Conservation (phyloP, 2,797 vertebrate genomes). For the Lagodon rhomboides region DNA sequence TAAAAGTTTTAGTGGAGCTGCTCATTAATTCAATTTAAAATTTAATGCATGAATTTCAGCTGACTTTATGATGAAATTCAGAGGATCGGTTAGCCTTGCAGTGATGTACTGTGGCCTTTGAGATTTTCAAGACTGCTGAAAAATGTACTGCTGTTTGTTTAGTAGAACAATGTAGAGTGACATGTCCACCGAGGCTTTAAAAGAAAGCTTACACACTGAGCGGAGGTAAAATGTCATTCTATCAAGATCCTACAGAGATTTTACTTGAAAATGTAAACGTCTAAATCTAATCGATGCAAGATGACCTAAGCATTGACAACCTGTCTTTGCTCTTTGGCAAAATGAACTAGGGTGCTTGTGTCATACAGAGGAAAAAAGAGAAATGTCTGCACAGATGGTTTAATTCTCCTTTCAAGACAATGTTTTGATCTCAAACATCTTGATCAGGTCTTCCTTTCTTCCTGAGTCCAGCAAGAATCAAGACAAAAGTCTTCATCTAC, state of each 20-base stretch:
- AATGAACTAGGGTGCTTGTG: too few relatives aligned
- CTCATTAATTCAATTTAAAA: conserved; percentile 70
- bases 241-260: neutral
- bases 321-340: neutral
- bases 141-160: neutral
- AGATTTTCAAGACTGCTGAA: neutral
- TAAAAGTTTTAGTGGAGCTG: conserved; percentile 57
- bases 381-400: too few relatives aligned
- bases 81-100: conserved; percentile 10
- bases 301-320: neutral
- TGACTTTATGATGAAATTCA: conserved; percentile 30
- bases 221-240: neutral
- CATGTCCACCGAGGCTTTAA: neutral
- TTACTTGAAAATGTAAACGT: too few relatives aligned
- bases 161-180: too few relatives aligned
- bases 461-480: too few relatives aligned
- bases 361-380: too few relatives aligned
- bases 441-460: too few relatives aligned
- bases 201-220: neutral
- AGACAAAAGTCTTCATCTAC: too few relatives aligned
- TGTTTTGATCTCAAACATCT: too few relatives aligned
- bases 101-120: neutral
- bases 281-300: too few relatives aligned
- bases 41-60: conserved; percentile 59
- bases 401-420: too few relatives aligned